These are phyloP conservation scores for Schizothorax lantsangensis DNA, from an alignment of 2,797 vertebrate genomes.

Conservation along the genomic window DNA sequence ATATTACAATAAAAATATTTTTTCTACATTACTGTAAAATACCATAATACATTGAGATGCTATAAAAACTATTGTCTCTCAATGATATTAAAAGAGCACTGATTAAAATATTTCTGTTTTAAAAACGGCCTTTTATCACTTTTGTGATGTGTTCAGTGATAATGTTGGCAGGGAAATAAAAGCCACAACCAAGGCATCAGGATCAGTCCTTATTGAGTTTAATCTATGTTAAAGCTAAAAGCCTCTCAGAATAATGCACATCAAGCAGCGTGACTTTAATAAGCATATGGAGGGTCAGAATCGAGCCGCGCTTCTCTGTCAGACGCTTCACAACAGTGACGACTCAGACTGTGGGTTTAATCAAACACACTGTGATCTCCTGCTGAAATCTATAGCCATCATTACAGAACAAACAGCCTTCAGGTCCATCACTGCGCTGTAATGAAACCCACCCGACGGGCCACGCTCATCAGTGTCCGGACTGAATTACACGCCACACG, in stretches of 20 bases:
- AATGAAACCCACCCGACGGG: slow-evolving; percentile 69
- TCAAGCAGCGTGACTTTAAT: background rate
- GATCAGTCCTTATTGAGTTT: background rate
- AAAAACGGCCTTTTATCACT: background rate
- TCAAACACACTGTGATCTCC: slow-evolving; percentile 41
- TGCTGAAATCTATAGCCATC: slow-evolving; percentile 54
- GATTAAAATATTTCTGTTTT: background rate
- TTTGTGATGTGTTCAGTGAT: background rate
- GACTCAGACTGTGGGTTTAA: slow-evolving; percentile 42
- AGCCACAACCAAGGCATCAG: background rate
- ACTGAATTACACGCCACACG: slow-evolving; percentile 69
- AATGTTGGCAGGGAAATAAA: slow-evolving; percentile 13
- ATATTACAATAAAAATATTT: too few species aligned
- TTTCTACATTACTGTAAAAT: background rate
- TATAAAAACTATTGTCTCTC: background rate
- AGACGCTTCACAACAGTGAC: slow-evolving; percentile 12
- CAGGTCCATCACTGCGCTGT: slow-evolving; percentile 42
- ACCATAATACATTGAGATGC: too few species aligned
- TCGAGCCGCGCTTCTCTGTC: background rate
- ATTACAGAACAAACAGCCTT: slow-evolving; percentile 51
- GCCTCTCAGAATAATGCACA: background rate
- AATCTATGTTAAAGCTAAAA: background rate
- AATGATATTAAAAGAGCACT: background rate
- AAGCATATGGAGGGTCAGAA: background rate
- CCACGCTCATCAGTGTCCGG: slow-evolving; percentile 69